Conservation (phyloP, 2,888 invertebrate species). For the Trichopoda pennipes region DNA sequence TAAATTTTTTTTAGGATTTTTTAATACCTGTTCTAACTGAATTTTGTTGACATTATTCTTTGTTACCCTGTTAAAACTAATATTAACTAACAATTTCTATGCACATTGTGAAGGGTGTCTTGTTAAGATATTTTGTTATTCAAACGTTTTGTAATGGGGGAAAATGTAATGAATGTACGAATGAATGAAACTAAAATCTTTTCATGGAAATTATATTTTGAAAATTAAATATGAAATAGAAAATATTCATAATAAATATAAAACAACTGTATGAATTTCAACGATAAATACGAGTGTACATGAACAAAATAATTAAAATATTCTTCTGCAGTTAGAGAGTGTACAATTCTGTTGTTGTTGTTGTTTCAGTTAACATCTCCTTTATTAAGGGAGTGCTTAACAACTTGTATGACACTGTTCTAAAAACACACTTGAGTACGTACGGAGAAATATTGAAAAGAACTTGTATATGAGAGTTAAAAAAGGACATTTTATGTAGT, state of each 20-base stretch:
- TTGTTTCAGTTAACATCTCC: conserved; percentile 20
- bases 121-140: background rate
- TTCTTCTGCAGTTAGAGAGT: background rate
- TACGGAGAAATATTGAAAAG: conserved; percentile 26
- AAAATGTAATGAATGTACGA: background rate
- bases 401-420: conserved; percentile 44
- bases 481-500: conserved; percentile 29
- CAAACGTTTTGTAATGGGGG: background rate
- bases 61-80: conserved; percentile 1
- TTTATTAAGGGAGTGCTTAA: conserved; percentile 31
- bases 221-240: conserved; percentile 18
- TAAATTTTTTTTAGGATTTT: too few species aligned
- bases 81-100: background rate
- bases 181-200: background rate
- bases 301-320: conserved; percentile 6
- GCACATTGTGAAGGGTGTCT: background rate
- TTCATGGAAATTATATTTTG: conserved; percentile 14
- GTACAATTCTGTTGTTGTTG: background rate
- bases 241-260: conserved; percentile 10
- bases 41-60: background rate
- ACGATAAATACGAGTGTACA: conserved; percentile 1
- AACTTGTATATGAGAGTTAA: conserved; percentile 29
- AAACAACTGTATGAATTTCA: conserved; percentile 5
- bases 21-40: background rate
- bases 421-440: background rate